Base-by-base conservation (phyloP, 1,140 invertebrate species). In the Epicauta chinensis region DNA sequence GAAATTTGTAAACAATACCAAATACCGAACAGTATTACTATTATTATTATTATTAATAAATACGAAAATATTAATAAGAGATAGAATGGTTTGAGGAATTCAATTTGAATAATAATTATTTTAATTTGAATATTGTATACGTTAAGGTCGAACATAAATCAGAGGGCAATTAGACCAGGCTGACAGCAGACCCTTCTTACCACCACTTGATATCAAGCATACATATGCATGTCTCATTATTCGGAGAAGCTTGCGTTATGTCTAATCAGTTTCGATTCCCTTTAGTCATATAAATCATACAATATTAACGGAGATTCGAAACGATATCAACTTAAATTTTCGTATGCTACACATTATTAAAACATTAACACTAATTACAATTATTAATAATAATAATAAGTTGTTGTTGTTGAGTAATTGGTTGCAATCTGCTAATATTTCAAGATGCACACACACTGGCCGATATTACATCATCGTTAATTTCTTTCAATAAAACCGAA, bases 141-240 rank as follows among this genome's bases (percentile, higher is more conserved):
- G 44, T 31, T 31, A 43, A 55, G 46, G 40, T 55, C 40, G 47
- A 42, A 23, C 34, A 55, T 55, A 55, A 55, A 55, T 55, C 53
- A 55, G 17, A 36, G 41, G 46, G 53, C 53, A 55, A 55, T 55
- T 55, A 55, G 53, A 36, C 31, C 38, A 45, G 45, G 50, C 52
- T 54, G 53, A 43, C 46, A 55, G 47, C 32, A 55, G 53, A 36
- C 55, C 49, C 44, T 48, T 56, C 50, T 52, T 47, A 45, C 34
- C 41, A 41, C 17, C 23, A 40, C 38, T 53, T 46, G 52, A 58
- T 47, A 46, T 58, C 46, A 17, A 30, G 13, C 47, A 51, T 51
- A 55, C 47, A 53, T 58, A 53, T 58, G 51, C 51, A 58, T 51
- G 56, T 51, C 56, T 58, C 47, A 55, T 58, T 58, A 58, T 55